A percentile compares a stretch with the other conserved stretches of the same genome.
These are phyloP conservation scores for Rhynchotus rufescens DNA, from an alignment of 2,797 vertebrate species.

Conservation along the genomic window DNA sequence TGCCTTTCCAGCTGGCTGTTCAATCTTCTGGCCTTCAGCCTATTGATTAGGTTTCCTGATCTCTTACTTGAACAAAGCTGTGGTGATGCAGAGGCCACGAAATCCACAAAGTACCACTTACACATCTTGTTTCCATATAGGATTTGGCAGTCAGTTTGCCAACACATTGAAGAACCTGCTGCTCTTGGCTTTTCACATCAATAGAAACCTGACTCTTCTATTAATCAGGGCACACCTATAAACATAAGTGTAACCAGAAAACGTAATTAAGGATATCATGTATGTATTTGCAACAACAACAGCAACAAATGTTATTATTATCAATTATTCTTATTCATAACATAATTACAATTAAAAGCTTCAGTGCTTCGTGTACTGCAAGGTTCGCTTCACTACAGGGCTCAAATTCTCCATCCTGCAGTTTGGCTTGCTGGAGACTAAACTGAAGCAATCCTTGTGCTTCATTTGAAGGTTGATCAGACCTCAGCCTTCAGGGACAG, in stretches of 20 bases:
- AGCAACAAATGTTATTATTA: neutral
- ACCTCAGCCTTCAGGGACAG: neutral
- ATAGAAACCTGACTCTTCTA: neutral
- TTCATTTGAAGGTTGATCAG: neutral
- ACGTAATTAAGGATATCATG: neutral
- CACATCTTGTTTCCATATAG: neutral
- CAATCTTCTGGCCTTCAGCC: neutral
- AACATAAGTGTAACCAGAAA: neutral
- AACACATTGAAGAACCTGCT: neutral
- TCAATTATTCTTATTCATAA: neutral
- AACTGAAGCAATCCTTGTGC: neutral
- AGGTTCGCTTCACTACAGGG: neutral
- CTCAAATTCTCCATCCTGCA: neutral
- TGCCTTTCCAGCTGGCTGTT: neutral
- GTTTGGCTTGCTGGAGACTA: neutral
- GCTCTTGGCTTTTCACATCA: neutral
- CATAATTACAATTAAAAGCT: neutral
- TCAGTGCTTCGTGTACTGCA: neutral
- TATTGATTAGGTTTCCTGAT: neutral
- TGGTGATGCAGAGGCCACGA: neutral
- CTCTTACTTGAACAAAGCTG: constrained; percentile 16
- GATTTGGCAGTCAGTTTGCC: constrained; percentile 9
- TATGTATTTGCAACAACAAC: neutral
- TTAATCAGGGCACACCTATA: neutral
- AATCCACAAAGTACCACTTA: neutral